phyloP scores from a whole-genome alignment of 2,797 vertebrate genomes.

The Anguilla megastoma region DNA sequence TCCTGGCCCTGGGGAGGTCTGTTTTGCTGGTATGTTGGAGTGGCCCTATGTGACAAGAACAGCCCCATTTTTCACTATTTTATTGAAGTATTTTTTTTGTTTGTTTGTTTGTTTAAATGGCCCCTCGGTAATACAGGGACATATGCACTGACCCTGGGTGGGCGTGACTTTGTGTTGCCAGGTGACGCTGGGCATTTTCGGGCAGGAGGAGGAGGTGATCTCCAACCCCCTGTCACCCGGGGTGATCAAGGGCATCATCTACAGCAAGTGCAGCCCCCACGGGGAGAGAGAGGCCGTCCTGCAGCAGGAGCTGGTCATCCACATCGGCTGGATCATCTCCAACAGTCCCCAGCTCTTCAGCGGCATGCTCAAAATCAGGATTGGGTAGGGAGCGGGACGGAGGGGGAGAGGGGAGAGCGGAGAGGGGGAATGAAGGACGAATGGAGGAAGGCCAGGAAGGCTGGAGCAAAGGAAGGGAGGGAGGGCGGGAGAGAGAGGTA shows the following conservation, averaged over 20 bases:
- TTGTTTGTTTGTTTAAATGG: background rate
- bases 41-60: background rate
- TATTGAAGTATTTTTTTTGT: background rate
- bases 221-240: constrained; percentile 94
- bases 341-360: constrained; percentile 92
- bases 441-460: background rate
- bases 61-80: background rate
- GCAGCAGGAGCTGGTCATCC: constrained; percentile 97
- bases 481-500: background rate
- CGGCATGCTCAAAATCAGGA: constrained; percentile 95
- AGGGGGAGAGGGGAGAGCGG: background rate
- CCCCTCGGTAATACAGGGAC: background rate
- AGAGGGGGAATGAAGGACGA: background rate
- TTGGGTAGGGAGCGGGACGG: constrained; percentile 77
- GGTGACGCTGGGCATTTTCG: constrained; percentile 95
- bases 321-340: constrained; percentile 97
- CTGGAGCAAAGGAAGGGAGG: background rate
- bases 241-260: constrained; percentile 94
- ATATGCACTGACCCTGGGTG: background rate
- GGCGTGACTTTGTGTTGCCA: constrained; percentile 47
- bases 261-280: constrained; percentile 81
- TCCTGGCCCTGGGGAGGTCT: background rate
- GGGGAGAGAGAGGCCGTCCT: constrained; percentile 90
- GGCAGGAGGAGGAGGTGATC: constrained; percentile 96
- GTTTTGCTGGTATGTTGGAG: background rate